Evolutionary conservation across 2,888 invertebrate genomes (phyloP).

Genomic region (Poecilus cupreus): DNA sequence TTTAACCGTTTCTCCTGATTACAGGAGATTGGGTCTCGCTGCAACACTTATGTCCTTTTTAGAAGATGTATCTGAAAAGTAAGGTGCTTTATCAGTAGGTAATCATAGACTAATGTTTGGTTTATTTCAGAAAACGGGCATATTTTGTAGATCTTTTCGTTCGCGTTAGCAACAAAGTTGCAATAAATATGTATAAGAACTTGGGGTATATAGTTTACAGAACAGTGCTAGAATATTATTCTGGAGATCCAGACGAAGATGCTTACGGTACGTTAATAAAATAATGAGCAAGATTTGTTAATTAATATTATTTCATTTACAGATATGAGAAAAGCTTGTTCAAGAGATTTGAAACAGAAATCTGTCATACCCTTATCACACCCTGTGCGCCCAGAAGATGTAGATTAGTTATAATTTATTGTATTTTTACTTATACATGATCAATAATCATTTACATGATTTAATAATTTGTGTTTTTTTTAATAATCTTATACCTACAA

Average conservation of each 20-base stretch:
- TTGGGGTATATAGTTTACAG: slow-evolving; percentile 97
- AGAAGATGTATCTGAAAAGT: slow-evolving; percentile 98
- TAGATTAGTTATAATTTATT: slow-evolving; percentile 77
- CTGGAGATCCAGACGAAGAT: slow-evolving; percentile 98
- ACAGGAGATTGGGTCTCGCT: slow-evolving; percentile 92
- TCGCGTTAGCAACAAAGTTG: slow-evolving; percentile 96
- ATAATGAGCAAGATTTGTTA: slow-evolving; percentile 10
- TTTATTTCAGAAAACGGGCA: slow-evolving; percentile 87
- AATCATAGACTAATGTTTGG: background rate
- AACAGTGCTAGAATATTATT: slow-evolving; percentile 98
- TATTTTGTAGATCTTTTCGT: slow-evolving; percentile 99
- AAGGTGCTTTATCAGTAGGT: slow-evolving; percentile 66
- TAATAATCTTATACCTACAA: background rate
- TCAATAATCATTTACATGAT: background rate
- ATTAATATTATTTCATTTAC: slow-evolving; percentile 69
- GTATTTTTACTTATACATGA: background rate
- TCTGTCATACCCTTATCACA: slow-evolving; percentile 95
- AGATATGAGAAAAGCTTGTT: slow-evolving; percentile 99
- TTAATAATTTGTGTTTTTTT: background rate
- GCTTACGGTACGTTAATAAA: slow-evolving; percentile 87
- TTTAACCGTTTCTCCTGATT: slow-evolving; percentile 95
- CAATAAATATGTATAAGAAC: slow-evolving; percentile 97
- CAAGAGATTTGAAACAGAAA: slow-evolving; percentile 92
- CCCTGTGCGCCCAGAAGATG: slow-evolving; percentile 96
- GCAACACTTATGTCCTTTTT: slow-evolving; percentile 94